Evolutionary conservation across 2,888 invertebrate genomes (phyloP), one percentile per base, ranked within the genome.

Genomic region (Xylota segnis): DNA sequence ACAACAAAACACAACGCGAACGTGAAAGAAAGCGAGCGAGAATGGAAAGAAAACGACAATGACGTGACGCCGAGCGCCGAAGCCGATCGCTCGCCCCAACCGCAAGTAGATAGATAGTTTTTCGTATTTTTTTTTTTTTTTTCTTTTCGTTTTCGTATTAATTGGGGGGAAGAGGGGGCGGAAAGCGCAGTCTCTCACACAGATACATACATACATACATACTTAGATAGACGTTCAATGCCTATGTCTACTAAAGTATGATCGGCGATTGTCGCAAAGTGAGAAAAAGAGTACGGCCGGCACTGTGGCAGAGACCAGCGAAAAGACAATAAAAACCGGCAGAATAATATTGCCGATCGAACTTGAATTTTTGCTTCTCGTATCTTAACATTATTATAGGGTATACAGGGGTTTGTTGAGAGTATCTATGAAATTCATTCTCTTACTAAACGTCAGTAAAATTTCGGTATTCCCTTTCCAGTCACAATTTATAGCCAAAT

Each of bases 61-160:
- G 87, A 87, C 87, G 87, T 88, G 87, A 88, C 88, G 89, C 88
- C 88, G 81, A 66, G 63, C 70, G 34, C 43, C 32, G 37, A 61
- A 66, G 45, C 65, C 58, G 63, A 74, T 23, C 50, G 40, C n/a
- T 45, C 59, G 47, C 16, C 43, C 16, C 47, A 50, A 71, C 75
- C 70, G 10, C 79, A 75, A 79, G 58, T 12, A 23, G 2, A 37
- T 37, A 79, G 68, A 78, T 78, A 83, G 54, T 68, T 83, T 78
- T 75, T 72, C 12, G 14, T 27, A 59, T 58, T 43, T 43, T 32
- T 71, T 76, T 32, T 66, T 50, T 12, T 45, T 56, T 6, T 56
- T 9, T 5, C 10, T 40, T 5, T 47, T 32, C 32, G 72, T 66
- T 40, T 34, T 50, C 37, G 32, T 82, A 12, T n/a, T 50, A 7